Base-by-base conservation (phyloP, 2,888 invertebrate species). In the Omphaloscelis lunosa region DNA sequence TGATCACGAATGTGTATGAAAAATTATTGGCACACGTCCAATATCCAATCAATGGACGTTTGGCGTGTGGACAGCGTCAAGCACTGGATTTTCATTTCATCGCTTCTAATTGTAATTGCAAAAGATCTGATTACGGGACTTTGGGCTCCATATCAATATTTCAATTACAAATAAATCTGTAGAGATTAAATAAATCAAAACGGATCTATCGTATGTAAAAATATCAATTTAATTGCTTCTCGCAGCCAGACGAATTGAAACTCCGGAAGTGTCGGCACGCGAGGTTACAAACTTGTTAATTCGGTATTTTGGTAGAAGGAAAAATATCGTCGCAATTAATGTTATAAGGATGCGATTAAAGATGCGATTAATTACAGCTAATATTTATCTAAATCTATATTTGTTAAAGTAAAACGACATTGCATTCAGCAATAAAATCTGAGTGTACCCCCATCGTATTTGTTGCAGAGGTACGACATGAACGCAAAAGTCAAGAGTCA, bases 201-300 rank as follows among this genome's bases (percentile, higher is more conserved):
- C 78, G 73, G 61, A 83, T 78, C 78, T 72, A 74, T 72, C 39
- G 72, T 48, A 59, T 59, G 45, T 77, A 82, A 78, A 74, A 79
- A 82, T 83, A 75, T 82, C 45, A 75, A 79, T 83, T 75, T 75
- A 79, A 86, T 86, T 75, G 74, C 72, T 82, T 86, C 66, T 78
- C 71, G 73, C 66, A 72, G 67, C 72, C 74, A 79, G 67, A 69
- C 65, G 79, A 78, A 78, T 77, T 71, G 68, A 72, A 79, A 75
- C 86, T 86, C 84, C 84, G 84, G 84, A 84, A 84, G 83, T 84
- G 84, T 68, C 79, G 83, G 84, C 79, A 86, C 83, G 84, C 86
- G 83, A 84, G 86, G 86, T 86, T 83, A 86, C 79, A 62, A 82
- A 86, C 83, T 86, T 84, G 83, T 82, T 86, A 82, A 79, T 84